Evolutionary conservation across 2,113 vertebrate genomes (phyloP), one percentile per base, ranked within the genome.

Genomic region (Dascyllus trimaculatus): DNA sequence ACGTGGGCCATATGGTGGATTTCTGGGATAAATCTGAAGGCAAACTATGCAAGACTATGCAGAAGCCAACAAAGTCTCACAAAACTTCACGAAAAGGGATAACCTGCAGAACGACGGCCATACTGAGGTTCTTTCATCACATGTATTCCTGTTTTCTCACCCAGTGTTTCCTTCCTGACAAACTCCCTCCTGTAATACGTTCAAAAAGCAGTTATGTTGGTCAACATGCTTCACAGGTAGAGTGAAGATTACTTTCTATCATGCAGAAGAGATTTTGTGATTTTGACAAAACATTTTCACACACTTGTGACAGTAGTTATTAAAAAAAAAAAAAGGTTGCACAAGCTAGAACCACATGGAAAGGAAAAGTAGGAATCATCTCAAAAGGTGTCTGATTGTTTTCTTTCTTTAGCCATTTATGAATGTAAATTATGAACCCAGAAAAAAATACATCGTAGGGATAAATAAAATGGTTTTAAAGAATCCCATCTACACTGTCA

Each of bases 1-100:
- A 59, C 67, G 46, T 11, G 43, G 48, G 25, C 71, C 85, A 85
- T 80, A 84, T 87, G 85, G 82, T 54, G 40, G 71, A 57, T 63
- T 78, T 54, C 19, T 32, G 11, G 63, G 21, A 74, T 11, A 45
- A 19, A 35, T 66, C 57, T 14, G 59, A 54, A 69, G 76, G 49
- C 29, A 77, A 68, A 83, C 26, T 58, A 17, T 48, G 14, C 4
- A 21, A 14, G 25, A 52, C 18, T 22, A 18, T 25, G 51, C 22
- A 21, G 45, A 78, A 81, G 46, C 78, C 60, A 35, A 51, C 26
- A 73, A 68, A 68, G 67, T 72, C 26, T 58, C 1, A n/a, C 2
- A 21, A 82, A 86, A 86, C 70, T 85, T 85, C 4, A 11, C n/a
- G 24, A 24, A 49, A 69, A 14, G 35, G 26, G 10, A 72, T 18